Percentiles rank a stretch among this genome's conserved stretches.
Conservation (phyloP, 2,888 invertebrate species). For the Dolichomitus sp. region DNA sequence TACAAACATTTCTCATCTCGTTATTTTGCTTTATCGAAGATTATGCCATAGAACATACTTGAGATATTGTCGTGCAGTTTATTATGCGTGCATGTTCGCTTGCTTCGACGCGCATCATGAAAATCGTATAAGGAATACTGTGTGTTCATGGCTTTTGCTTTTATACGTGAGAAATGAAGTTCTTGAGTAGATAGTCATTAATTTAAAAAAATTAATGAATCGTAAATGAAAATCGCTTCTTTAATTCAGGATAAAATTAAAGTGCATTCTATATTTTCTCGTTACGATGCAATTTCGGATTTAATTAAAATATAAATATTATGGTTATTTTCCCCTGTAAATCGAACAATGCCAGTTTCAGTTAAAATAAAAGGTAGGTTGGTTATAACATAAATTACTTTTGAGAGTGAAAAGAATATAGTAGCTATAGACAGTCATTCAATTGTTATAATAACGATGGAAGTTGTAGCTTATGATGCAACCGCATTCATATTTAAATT, state of each 20-base stretch:
- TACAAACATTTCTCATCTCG: constrained; percentile 6
- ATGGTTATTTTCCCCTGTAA: background rate
- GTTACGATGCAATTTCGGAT: background rate
- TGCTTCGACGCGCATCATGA: constrained; percentile 34
- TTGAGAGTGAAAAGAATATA: background rate
- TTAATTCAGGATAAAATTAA: no score
- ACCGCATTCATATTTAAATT: no score
- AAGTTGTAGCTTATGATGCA: background rate
- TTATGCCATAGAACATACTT: background rate
- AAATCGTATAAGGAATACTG: background rate
- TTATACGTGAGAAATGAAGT: background rate
- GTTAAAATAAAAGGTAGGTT: background rate
- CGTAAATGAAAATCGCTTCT: no score
- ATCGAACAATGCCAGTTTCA: background rate
- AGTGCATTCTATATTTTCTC: no score
- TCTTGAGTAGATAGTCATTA: background rate
- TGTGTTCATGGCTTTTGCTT: constrained; percentile 27
- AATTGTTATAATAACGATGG: background rate
- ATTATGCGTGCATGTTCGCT: constrained; percentile 42
- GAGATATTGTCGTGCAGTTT: background rate
- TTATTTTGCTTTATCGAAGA: constrained; percentile 18
- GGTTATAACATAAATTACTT: background rate
- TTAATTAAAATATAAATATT: background rate
- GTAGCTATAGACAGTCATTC: background rate
- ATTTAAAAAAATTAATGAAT: constrained; percentile 5